phyloP scores from a whole-genome alignment of 1,140 invertebrate species.

The Sarcophaga peregrina region DNA sequence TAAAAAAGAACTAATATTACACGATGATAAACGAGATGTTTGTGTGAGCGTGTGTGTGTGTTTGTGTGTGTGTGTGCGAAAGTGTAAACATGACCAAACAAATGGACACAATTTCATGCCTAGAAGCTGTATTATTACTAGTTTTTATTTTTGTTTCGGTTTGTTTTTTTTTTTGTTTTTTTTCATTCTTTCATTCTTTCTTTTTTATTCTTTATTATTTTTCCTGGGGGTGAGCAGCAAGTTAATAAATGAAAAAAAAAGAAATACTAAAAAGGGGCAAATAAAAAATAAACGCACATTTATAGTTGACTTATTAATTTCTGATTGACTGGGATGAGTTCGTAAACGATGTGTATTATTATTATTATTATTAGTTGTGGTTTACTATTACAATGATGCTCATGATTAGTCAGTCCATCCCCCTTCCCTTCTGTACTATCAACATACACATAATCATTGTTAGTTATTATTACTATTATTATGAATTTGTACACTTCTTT shows the following conservation, averaged over 20 bases:
- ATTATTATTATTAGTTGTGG: conserved; percentile 35
- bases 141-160: background rate
- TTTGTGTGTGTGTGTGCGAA: background rate
- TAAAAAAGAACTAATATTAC: background rate
- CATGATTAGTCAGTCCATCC: background rate
- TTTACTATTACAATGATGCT: conserved; percentile 11
- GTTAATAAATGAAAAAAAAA: too few species aligned
- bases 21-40: conserved; percentile 16
- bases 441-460: background rate
- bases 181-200: background rate
- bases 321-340: conserved; percentile 37
- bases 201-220: background rate
- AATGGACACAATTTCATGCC: conserved; percentile 36
- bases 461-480: background rate
- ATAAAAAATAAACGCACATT: conserved; percentile 15
- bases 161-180: background rate
- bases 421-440: too few species aligned
- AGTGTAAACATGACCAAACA: background rate
- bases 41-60: background rate
- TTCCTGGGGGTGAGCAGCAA: conserved; percentile 36
- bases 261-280: background rate
- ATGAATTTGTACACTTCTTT: background rate
- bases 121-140: background rate
- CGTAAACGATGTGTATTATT: conserved; percentile 13
- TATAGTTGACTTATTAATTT: conserved; percentile 41